Evolutionary conservation across 1,140 invertebrate species (phyloP), one percentile per base, ranked within the genome.

Genomic region (Halesus radiatus): DNA sequence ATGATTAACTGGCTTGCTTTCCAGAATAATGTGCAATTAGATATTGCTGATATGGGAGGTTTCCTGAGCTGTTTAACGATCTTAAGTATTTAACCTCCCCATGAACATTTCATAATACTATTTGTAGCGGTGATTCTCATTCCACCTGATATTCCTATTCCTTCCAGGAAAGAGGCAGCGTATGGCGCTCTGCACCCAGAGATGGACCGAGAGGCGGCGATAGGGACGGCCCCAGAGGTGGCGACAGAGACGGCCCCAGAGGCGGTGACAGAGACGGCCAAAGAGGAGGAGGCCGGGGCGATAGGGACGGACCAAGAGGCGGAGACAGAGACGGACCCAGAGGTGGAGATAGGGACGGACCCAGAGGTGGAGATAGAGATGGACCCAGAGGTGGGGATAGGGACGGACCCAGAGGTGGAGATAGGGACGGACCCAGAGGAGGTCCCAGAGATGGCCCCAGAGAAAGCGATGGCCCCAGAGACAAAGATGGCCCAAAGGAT

Each of bases 321-420:
- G 78, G 78, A 37, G 78, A 80, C 58, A 78, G 76, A 60, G 78
- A 80, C 13, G 79, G 56, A 13, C 75, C 75, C 13, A 78, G 70
- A 56, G 79, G 78, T 45, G 50, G 52, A 10, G 77, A 72, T 32
- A 54, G 66, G 22, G 66, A 77, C 20, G 37, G 66, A 5, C 70
- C 78, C n/a, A 20, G 56, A 56, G 76, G 74, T 20, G 79, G 78
- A 58, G 81, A 83, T 54, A 22, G 45, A 50, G 70, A 78, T 32
- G 76, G 32, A 52, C 75, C 81, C 18, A 10, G 54, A 64, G 64
- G 78, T 16, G 78, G 74, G n/a, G n/a, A n/a, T n/a, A n/a, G n/a
- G n/a, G n/a, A n/a, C n/a, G n/a, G n/a, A n/a, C n/a, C n/a, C 18
- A n/a, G 54, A 56, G 64, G 76, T 22, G 78, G 78, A 37, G 72